Evolutionary conservation across 1,140 invertebrate species (phyloP).

Genomic region (Anastrepha obliqua): DNA sequence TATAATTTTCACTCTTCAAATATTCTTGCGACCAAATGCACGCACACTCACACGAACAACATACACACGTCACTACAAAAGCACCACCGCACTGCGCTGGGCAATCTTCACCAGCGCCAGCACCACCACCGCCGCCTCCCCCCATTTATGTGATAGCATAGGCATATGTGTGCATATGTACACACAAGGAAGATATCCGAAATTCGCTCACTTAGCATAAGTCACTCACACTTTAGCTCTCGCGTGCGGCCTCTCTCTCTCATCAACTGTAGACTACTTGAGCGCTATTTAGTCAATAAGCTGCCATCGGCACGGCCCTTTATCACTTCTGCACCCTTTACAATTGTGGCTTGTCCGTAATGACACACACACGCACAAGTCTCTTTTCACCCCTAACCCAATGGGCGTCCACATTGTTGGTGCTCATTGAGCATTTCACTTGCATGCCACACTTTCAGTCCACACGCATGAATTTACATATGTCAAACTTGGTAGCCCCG

Average conservation of each 20-base stretch:
- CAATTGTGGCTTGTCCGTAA: not conserved
- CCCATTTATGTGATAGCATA: constrained; percentile 39
- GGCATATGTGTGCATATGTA: not conserved
- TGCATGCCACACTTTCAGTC: constrained; percentile 1
- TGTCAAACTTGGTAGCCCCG: constrained; percentile 3
- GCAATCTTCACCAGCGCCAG: not conserved
- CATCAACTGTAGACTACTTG: not conserved
- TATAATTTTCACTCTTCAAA: constrained; percentile 56
- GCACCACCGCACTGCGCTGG: constrained; percentile 20
- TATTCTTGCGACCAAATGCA: constrained; percentile 33
- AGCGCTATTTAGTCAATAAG: not conserved
- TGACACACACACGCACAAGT: not conserved
- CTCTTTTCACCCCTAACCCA: not conserved
- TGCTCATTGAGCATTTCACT: constrained; percentile 20
- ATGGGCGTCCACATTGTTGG: not conserved
- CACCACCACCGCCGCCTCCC: not conserved
- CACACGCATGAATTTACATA: constrained; percentile 12
- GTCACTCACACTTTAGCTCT: not conserved
- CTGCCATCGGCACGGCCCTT: not conserved
- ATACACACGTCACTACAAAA: not conserved
- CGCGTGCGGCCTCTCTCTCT: not conserved
- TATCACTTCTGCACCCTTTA: not conserved
- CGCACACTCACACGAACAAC: not conserved
- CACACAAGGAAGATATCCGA: not conserved
- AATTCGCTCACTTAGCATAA: constrained; percentile 20